Evolutionary conservation across 2,797 vertebrate genomes (phyloP).

Genomic region (Syncerus caffer): DNA sequence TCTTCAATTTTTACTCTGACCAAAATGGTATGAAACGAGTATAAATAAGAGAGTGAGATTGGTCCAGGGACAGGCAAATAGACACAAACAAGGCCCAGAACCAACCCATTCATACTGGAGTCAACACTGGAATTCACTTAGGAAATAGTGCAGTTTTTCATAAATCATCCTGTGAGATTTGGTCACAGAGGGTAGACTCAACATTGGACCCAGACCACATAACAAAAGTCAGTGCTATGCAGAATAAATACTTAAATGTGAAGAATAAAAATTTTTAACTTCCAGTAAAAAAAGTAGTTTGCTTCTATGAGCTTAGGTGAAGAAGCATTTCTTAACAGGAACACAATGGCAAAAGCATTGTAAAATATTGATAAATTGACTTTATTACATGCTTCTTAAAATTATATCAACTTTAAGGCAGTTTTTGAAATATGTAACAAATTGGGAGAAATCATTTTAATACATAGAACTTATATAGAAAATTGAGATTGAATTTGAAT

Average conservation of each 20-base stretch:
- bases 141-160: neutral
- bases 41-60: neutral
- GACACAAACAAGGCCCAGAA: neutral
- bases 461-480: neutral
- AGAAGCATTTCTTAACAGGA: neutral
- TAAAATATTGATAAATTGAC: neutral
- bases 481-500: neutral
- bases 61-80: neutral
- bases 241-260: neutral
- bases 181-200: neutral
- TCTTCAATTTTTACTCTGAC: neutral
- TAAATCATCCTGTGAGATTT: neutral
- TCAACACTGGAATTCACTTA: neutral
- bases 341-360: neutral
- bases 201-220: neutral
- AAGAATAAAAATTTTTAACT: neutral
- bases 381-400: neutral
- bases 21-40: neutral
- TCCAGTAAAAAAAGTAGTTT: neutral
- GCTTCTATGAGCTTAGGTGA: neutral
- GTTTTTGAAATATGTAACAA: neutral
- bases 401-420: neutral
- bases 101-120: neutral
- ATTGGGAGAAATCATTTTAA: neutral
- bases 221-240: neutral